Base-by-base conservation (phyloP, 2,797 vertebrate species). In the Sebastes taczanowskii region DNA sequence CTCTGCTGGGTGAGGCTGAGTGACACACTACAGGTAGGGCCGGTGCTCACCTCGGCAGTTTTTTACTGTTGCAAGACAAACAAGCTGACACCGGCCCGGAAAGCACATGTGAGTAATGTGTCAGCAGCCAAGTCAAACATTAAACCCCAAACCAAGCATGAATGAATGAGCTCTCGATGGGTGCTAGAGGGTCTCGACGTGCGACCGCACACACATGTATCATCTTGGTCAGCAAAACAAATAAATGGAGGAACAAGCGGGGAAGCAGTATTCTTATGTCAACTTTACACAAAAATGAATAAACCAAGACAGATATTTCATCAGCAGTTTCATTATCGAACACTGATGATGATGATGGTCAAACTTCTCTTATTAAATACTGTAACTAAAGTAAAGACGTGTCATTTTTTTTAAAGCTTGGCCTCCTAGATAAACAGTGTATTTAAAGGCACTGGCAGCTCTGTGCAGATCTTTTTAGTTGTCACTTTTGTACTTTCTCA, bases 101-200 rank as follows among this genome's bases (percentile, higher is more conserved):
- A 46, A 52, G 84, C 74, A 70, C 72, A 70, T 69, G 76, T 90
- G 93, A 94, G 88, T 88, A 83, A 94, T 94, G 91, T 81, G 83
- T 87, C 88, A 78, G 88, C 90, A 72, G 89, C 86, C 89, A 81
- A 84, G 91, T 94, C 91, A 95, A 93, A 94, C 92, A 94, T 94
- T 93, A 93, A 94, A 89, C 88, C 81, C 87, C 70, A 87, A 86
- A 81, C 83, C 86, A 71, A 90, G 91, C 87, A 82, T 90, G 91
- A 93, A 89, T 92, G 89, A 83, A 86, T 70, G 89, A 88, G 90
- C 88, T 82, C 84, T 88, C 63, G 13, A 82, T 83, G 89, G 80
- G 67, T 25, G 87, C 69, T 68, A 23, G 74, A 79, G 42, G 84
- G 68, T 70, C 84, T 77, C 7, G 1, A 63, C 58, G 46, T 78